A percentile compares a stretch with the other conserved stretches of the same genome.
phyloP scores from a whole-genome alignment of 2,113 vertebrate species.

The Odontophorus gujanensis region DNA sequence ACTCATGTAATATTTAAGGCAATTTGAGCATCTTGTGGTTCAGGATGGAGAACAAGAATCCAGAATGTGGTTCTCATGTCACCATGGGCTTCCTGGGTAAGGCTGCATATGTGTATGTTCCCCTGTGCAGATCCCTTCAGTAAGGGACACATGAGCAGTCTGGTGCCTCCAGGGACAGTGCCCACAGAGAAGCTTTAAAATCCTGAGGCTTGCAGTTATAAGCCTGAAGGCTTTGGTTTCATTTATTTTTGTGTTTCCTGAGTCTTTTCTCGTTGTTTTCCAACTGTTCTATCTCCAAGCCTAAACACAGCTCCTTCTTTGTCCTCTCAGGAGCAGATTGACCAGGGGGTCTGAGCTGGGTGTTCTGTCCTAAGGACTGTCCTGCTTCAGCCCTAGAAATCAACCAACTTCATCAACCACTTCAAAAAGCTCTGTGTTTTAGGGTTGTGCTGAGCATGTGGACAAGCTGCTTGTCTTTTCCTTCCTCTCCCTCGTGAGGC shows the following conservation, averaged over 20 bases:
- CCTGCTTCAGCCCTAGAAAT: neutral
- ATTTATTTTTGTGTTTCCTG: neutral
- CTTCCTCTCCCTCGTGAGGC: fast-evolving
- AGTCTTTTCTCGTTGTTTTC: neutral
- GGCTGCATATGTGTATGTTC: neutral
- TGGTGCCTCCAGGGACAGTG: neutral
- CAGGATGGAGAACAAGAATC: neutral
- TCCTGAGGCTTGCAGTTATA: neutral
- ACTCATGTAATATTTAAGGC: neutral
- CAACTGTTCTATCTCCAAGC: neutral
- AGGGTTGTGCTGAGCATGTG: neutral
- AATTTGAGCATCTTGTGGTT: neutral
- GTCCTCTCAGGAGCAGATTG: neutral
- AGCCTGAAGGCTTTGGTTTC: neutral
- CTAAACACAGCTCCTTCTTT: neutral
- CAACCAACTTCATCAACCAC: neutral
- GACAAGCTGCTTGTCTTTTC: neutral
- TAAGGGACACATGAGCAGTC: too few species aligned
- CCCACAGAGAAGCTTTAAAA: neutral
- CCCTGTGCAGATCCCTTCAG: too few species aligned
- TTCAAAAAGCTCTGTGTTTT: neutral
- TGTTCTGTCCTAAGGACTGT: neutral
- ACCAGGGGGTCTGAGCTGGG: neutral
- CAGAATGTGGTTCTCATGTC: neutral
- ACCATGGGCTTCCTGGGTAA: neutral